A percentile compares a stretch with the other conserved stretches of the same genome.
These are phyloP conservation scores for Rhodinocichla rosea DNA, from an alignment of 2,113 vertebrate species.

Conservation along the genomic window DNA sequence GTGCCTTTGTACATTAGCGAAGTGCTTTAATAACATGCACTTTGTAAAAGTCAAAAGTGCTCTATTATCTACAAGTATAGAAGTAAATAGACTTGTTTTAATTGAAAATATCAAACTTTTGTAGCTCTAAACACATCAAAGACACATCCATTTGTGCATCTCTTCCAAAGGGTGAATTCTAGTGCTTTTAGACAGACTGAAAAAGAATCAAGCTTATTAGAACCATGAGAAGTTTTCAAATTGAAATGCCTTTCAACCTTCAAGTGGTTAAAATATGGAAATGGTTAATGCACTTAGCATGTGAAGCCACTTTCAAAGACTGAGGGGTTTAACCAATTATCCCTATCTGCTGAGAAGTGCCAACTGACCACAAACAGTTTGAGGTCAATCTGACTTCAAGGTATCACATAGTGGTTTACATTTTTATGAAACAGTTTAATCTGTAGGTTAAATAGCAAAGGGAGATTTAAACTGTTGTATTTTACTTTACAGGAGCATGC, in stretches of 20 bases:
- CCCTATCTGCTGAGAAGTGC: background rate
- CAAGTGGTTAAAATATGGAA: slow-evolving; percentile 59
- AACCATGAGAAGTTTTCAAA: slow-evolving; percentile 27
- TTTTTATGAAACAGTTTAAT: background rate
- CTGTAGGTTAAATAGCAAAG: background rate
- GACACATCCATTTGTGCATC: slow-evolving; percentile 53
- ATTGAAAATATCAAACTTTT: slow-evolving; percentile 67
- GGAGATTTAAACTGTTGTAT: background rate
- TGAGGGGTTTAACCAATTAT: background rate
- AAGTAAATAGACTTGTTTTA: slow-evolving; percentile 68
- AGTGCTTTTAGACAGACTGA: slow-evolving; percentile 41
- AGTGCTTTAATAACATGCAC: slow-evolving; percentile 40
- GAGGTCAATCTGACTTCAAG: background rate
- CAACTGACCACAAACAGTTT: background rate
- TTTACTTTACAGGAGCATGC: background rate
- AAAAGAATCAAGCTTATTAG: slow-evolving; percentile 39
- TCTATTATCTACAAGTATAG: slow-evolving; percentile 35
- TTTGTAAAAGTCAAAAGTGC: slow-evolving; percentile 58
- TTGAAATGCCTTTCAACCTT: slow-evolving; percentile 49
- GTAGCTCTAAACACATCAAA: slow-evolving; percentile 64
- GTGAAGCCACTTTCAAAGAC: background rate
- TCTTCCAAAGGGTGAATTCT: slow-evolving; percentile 53
- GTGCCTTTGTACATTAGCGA: slow-evolving; percentile 58
- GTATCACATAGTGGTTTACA: background rate
- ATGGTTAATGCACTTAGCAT: slow-evolving; percentile 34